Evolutionary conservation across 2,113 vertebrate genomes (phyloP), one percentile per base, ranked within the genome.

Genomic region (Hippoglossus stenolepis): DNA sequence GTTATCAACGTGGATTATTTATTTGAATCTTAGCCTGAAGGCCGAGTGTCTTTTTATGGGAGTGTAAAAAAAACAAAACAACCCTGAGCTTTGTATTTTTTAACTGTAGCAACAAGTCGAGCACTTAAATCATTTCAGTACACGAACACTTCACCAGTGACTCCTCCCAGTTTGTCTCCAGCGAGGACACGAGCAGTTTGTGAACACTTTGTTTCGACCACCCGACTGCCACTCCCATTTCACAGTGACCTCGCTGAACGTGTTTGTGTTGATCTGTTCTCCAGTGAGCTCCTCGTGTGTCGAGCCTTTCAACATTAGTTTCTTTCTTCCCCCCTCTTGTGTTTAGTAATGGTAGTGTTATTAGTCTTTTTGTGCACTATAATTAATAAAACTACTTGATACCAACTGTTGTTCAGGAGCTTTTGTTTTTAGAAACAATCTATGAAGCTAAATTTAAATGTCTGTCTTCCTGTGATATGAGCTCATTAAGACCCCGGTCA

Each of bases 381-480:
- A 86, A 80, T 87, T 40, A 92, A 89, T 91, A 91, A 92, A 93
- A 43, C 70, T 70, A 81, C 73, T 86, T 88, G 64, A 85, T 85
- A 84, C 70, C 65, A 73, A 6, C 18, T 4, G 21, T 10, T 58
- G 23, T n/a, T 21, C n/a, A 2, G 53, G 53, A 53, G 20, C 20
- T 21, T 54, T 54, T 21, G 5, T 54, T 21, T 54, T 49, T 12
- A 31, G 6, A 7, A 6, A 31, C 31, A 31, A 31, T 31, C 31
- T 7, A 31, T 1, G 6, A 31, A 31, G 31, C 31, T 31, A 7
- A 31, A 6, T 6, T 31, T 7, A 31, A 7, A 31, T 1, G 31
- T 31, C 31, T 31, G 31, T 31, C 31, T 38, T 38, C 35, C 35
- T 38, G 35, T 38, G 35, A 38, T 8, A 8, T 38, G 35, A 9